Conservation (phyloP, 2,888 invertebrate genomes). For the Oscheius sp. region DNA sequence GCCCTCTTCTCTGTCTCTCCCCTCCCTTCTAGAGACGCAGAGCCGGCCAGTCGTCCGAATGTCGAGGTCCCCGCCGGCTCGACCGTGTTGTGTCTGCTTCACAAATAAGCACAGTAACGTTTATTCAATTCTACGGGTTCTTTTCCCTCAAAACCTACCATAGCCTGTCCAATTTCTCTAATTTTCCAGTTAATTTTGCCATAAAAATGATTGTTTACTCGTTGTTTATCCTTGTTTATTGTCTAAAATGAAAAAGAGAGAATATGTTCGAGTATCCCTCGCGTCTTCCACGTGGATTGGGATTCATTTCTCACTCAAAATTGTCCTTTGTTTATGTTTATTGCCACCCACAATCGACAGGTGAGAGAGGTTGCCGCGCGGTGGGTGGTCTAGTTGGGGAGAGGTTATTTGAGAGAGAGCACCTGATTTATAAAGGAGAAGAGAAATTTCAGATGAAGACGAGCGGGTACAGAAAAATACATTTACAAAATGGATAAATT, state of each 20-base stretch:
- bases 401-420: not conserved
- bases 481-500: conserved; percentile 73
- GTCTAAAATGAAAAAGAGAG: not conserved
- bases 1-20: conserved; percentile 21
- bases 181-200: not conserved
- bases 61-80: conserved; percentile 61
- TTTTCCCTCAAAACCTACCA: not conserved
- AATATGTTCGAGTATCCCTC: not conserved
- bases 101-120: conserved; percentile 48
- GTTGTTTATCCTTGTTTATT: conserved; percentile 8
- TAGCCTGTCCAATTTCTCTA: not conserved
- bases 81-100: conserved; percentile 61
- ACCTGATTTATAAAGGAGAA: not conserved
- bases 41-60: conserved; percentile 42
- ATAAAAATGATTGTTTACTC: conserved; percentile 16
- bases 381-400: not conserved
- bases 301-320: not conserved
- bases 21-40: conserved; percentile 36
- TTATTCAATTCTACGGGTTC: not conserved
- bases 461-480: conserved; percentile 73
- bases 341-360: conserved; percentile 24
- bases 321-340: conserved; percentile 19
- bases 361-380: conserved; percentile 16
- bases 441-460: conserved; percentile 70
- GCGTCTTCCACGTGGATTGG: not conserved